These are phyloP conservation scores for Porites australiensis DNA, from an alignment of 64 coral and sea anemone genomes.

Conservation along the genomic window DNA sequence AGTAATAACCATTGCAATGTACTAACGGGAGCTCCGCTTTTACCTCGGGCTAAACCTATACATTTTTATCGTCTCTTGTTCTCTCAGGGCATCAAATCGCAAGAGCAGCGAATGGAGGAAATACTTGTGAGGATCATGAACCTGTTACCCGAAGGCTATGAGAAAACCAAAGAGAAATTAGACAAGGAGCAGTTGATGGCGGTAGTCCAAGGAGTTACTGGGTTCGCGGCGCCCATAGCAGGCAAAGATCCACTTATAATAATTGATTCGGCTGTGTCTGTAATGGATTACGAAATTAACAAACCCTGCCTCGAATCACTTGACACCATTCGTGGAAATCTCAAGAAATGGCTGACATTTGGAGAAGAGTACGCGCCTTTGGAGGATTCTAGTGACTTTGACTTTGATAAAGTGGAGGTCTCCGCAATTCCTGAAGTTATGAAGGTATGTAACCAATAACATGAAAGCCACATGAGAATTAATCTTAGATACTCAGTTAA, in stretches of 20 bases:
- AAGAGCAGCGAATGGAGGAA: background rate
- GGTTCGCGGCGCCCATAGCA: background rate
- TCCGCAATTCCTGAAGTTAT: background rate
- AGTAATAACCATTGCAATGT: too few relatives aligned
- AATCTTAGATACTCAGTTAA: too few relatives aligned
- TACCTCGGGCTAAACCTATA: too few relatives aligned
- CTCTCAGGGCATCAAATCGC: too few relatives aligned
- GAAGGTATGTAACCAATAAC: background rate
- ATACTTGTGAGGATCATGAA: background rate
- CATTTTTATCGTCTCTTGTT: too few relatives aligned
- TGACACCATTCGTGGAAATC: background rate
- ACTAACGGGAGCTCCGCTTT: too few relatives aligned
- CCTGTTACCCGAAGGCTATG: background rate
- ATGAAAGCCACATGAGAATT: too few relatives aligned
- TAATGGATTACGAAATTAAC: too few relatives aligned
- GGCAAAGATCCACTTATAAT: background rate
- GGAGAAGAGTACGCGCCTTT: background rate
- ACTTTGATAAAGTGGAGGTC: background rate
- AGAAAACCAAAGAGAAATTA: background rate
- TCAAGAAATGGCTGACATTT: background rate
- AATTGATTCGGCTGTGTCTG: background rate
- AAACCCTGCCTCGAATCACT: background rate
- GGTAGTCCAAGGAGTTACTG: background rate
- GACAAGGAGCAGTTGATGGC: background rate
- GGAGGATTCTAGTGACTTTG: background rate